These are phyloP conservation scores for Stegodyphus dumicola DNA, from an alignment of 1,140 invertebrate species.

Conservation along the genomic window DNA sequence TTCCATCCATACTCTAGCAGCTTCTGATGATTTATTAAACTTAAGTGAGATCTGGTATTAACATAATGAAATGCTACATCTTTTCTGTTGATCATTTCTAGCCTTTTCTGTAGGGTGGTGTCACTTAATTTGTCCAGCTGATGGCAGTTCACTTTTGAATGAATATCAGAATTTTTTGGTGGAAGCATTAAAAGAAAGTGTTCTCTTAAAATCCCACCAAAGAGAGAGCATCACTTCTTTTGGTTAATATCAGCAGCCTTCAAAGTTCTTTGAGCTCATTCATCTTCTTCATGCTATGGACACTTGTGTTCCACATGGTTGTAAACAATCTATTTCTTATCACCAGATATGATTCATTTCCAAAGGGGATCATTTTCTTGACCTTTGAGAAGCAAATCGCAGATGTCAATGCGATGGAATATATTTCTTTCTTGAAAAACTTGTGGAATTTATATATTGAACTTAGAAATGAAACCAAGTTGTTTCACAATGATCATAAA, in stretches of 20 bases:
- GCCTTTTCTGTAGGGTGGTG: not conserved
- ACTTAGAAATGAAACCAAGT: too few relatives aligned
- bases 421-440: too few relatives aligned
- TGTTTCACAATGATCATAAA: too few relatives aligned
- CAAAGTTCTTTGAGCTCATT: not conserved
- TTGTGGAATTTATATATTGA: too few relatives aligned
- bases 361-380: not conserved
- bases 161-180: not conserved
- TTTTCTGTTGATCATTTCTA: not conserved
- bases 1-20: not conserved
- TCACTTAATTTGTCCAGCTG: conserved; percentile 71
- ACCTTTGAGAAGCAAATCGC: not conserved
- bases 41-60: not conserved
- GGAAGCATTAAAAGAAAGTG: not conserved
- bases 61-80: not conserved
- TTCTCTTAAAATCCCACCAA: not conserved
- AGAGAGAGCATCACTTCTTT: not conserved
- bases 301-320: not conserved
- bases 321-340: conserved; percentile 1
- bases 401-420: too few relatives aligned
- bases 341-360: not conserved
- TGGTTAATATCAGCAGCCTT: not conserved
- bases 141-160: not conserved
- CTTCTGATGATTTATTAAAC: not conserved
- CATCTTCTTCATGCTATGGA: not conserved